Conservation (phyloP, 2,888 invertebrate genomes). For the Cabera pusaria region DNA sequence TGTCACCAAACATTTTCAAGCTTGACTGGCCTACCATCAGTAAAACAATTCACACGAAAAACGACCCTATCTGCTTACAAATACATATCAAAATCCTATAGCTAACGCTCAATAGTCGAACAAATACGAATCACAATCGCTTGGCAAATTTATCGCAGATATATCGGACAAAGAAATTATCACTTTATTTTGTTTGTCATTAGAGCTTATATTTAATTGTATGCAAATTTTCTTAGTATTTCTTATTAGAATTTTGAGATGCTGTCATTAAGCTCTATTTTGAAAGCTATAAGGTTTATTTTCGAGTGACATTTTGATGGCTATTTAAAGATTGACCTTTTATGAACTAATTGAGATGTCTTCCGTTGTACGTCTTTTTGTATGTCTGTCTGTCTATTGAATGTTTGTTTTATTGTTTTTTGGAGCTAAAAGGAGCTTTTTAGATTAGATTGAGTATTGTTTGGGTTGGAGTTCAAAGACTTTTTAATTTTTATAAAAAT, state of each 20-base stretch:
- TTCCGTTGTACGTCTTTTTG: constrained; percentile 61
- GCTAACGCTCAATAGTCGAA: too few relatives aligned
- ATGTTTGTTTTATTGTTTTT: constrained; percentile 22
- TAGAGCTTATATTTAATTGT: constrained; percentile 20
- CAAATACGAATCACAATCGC: constrained; percentile 34
- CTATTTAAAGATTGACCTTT: constrained; percentile 61
- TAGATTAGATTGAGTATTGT: too few relatives aligned
- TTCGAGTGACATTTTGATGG: constrained; percentile 39
- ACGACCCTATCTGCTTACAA: constrained; percentile 15
- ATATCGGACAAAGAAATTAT: constrained; percentile 27
- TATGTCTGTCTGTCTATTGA: constrained; percentile 48
- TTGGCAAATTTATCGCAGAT: constrained; percentile 13
- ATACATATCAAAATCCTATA: too few relatives aligned
- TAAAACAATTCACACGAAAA: constrained; percentile 19
- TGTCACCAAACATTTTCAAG: constrained; percentile 82
- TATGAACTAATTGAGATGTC: constrained; percentile 78
- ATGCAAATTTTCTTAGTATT: constrained; percentile 14
- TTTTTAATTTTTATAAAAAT: too few relatives aligned
- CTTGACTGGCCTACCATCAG: constrained; percentile 56
- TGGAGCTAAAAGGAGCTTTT: background rate
- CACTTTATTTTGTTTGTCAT: constrained; percentile 11
- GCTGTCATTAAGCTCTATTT: constrained; percentile 7
- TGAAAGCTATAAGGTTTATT: constrained; percentile 22
- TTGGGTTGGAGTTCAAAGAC: too few relatives aligned
- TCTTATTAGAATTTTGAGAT: constrained; percentile 8